Evolutionary conservation across 2,888 invertebrate species (phyloP).

Genomic region (Pristionchus maxplancki): DNA sequence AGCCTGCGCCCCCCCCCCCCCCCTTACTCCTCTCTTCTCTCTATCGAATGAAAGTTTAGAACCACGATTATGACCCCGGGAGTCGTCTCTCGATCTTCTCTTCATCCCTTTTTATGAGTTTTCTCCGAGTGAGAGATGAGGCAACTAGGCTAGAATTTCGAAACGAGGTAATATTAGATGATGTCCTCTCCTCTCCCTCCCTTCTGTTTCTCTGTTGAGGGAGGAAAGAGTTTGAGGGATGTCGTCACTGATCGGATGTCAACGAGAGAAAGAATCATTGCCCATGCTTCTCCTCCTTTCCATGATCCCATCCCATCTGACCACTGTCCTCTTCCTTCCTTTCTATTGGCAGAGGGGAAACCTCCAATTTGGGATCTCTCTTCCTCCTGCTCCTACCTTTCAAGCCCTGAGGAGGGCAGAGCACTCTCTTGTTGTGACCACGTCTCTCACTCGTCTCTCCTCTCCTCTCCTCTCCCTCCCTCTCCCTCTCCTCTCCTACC

Average conservation of each 20-base stretch:
- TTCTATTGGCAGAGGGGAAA: background rate
- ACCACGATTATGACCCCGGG: background rate
- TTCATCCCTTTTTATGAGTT: conserved; percentile 21
- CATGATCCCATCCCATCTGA: background rate
- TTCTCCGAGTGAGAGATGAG: conserved; percentile 33
- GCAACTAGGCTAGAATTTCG: conserved; percentile 29
- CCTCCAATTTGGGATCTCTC: conserved; percentile 20
- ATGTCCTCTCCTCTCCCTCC: conserved; percentile 41
- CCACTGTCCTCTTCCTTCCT: background rate
- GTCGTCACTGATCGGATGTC: conserved; percentile 33
- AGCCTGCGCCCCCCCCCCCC: background rate
- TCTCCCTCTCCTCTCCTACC: background rate
- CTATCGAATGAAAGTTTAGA: conserved; percentile 25
- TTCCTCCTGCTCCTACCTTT: background rate
- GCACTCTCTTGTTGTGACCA: conserved; percentile 25
- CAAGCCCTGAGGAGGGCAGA: background rate
- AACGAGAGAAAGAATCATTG: background rate
- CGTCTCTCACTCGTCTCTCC: conserved; percentile 6
- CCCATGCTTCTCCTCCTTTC: background rate
- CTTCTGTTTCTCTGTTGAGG: background rate
- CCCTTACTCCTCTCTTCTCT: background rate
- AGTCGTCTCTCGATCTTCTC: background rate
- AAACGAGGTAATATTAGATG: conserved; percentile 44
- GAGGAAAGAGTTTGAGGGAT: conserved; percentile 6
- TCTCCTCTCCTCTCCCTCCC: background rate